Base-by-base conservation (phyloP, 2,888 invertebrate genomes). In the Heliconius aoede region DNA sequence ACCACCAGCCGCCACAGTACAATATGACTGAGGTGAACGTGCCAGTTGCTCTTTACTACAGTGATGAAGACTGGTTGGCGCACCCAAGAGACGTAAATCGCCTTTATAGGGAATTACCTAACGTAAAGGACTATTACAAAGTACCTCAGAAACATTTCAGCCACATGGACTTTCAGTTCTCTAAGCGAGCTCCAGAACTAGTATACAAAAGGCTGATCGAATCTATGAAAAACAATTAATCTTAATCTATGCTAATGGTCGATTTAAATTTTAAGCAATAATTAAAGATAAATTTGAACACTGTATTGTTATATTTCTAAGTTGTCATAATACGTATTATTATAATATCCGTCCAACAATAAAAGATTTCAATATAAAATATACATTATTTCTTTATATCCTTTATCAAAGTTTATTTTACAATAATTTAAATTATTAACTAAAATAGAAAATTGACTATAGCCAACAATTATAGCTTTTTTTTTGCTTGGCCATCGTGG, bases 31-130 rank as follows among this genome's bases (percentile, higher is more conserved):
- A 88, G 60, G 93, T 95, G n/a, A 84, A 82, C 32, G 88, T 86
- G 0, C 95, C 95, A 1, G 92, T 94, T 28, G 86, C 85, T 1
- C 82, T 95, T 71, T 92, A 90, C 87, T 90, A 89, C 86, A 90
- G 91, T 76, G 88, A 89, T 24, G 95, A 96, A 68, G 97, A 97
- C 88, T 96, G 96, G 95, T 88, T 97, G 72, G 95, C 96, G 26
- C 91, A 95, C 77, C 94, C 95, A 65, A 88, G 89, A 82, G 96
- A 96, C 80, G 96, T 96, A 1, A 86, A 94, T 60, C 91, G 92
- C 65, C 87, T 96, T 79, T 91, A 93, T 71, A 86, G 87, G 8
- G 91, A 95, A 81, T 90, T 97, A 61, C 95, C 95, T 71, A 95
- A 95, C 83, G 92, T 95, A 11, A 88, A 90, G 76, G 95, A 95